Conservation (phyloP, 1,140 invertebrate genomes). For the Caenorhabditis elegans region WBcel235 BX284602.5:4448501-4449000, state of each 20-base stretch:
- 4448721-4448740: slow-evolving; percentile 29
- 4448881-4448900: slow-evolving; percentile 56
- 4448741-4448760: slow-evolving; percentile 36
- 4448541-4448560: neutral
- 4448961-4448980: neutral
- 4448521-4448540: too few relatives aligned
- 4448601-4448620: neutral
- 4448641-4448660: neutral
- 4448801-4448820: slow-evolving; percentile 52
- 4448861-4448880: slow-evolving; percentile 54
- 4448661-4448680: neutral
- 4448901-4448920: slow-evolving; percentile 5
- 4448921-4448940: slow-evolving; percentile 2
- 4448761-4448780: slow-evolving; percentile 51
- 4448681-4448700: neutral
- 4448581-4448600: neutral
- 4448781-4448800: slow-evolving; percentile 46
- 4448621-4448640: slow-evolving; percentile 7
- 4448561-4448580: neutral
- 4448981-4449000: too few relatives aligned
- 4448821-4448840: slow-evolving; percentile 60
- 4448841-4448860: slow-evolving; percentile 52
- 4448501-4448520: too few relatives aligned
- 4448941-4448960: neutral
- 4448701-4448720: neutral